phyloP scores from a whole-genome alignment of 2,113 vertebrate genomes.

The Micromys minutus region DNA sequence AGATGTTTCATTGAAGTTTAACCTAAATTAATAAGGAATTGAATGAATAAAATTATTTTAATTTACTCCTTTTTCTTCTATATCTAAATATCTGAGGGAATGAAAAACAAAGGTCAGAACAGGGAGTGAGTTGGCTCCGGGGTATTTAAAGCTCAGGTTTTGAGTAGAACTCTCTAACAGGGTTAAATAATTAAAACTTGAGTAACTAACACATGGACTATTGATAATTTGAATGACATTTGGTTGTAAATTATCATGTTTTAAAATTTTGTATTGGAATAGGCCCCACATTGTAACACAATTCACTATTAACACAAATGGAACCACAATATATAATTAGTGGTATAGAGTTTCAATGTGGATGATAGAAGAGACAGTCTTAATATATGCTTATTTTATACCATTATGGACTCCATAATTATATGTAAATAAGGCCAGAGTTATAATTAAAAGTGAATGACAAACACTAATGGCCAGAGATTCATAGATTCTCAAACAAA shows the following conservation, averaged over 20 bases:
- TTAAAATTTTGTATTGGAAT: neutral
- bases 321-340: neutral
- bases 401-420: neutral
- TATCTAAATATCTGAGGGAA: neutral
- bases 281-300: neutral
- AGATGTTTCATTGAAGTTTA: too few relatives aligned
- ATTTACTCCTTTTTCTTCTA: neutral
- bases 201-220: neutral
- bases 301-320: neutral
- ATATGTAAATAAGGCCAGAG: neutral
- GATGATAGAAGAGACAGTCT: neutral
- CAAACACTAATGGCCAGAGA: rapidly evolving
- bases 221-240: neutral
- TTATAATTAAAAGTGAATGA: neutral
- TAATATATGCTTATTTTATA: neutral
- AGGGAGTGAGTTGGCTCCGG: neutral
- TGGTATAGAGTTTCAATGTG: neutral
- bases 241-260: neutral
- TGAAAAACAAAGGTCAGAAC: neutral
- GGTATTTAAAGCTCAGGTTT: neutral
- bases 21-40: neutral
- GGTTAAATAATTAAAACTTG: neutral
- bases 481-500: neutral
- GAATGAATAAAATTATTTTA: neutral
- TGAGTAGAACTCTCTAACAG: too few relatives aligned